Conservation (phyloP, 2,888 invertebrate genomes). For the Dicycla oo region DNA sequence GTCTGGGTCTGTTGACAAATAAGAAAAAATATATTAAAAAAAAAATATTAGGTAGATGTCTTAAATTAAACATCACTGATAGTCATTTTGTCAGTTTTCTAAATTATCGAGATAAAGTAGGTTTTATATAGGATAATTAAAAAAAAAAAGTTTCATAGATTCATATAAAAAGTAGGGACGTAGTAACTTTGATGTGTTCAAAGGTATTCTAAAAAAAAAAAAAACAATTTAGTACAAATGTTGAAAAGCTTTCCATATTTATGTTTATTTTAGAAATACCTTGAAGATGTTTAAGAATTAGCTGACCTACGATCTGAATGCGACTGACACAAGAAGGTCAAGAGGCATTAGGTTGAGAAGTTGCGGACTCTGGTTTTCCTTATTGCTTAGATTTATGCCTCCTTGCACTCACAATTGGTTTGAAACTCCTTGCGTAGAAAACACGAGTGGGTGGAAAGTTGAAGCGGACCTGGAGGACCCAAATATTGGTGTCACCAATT, state of each 20-base stretch:
- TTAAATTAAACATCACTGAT: not conserved
- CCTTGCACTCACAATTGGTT: constrained; percentile 13
- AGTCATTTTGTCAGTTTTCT: not conserved
- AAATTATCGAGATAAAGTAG: not conserved
- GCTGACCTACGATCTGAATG: constrained; percentile 23
- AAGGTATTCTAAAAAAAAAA: not conserved
- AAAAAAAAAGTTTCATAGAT: not conserved
- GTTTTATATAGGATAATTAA: too few species aligned
- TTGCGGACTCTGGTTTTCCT: constrained; percentile 23
- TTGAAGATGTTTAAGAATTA: not conserved
- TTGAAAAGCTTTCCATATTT: not conserved
- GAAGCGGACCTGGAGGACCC: not conserved
- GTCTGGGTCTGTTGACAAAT: constrained; percentile 70
- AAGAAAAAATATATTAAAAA: not conserved
- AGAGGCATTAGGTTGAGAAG: constrained; percentile 6
- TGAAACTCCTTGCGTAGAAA: constrained; percentile 3
- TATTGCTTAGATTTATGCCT: constrained; percentile 19
- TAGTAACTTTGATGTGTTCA: not conserved
- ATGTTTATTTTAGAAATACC: not conserved
- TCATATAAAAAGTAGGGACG: not conserved
- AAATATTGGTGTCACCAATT: too few species aligned
- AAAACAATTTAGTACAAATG: not conserved
- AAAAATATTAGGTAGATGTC: not conserved
- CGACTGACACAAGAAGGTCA: constrained; percentile 19
- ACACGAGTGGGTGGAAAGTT: not conserved